phyloP scores from a whole-genome alignment of 2,888 invertebrate genomes.

The Vannuccia rotundouncinata region DNA sequence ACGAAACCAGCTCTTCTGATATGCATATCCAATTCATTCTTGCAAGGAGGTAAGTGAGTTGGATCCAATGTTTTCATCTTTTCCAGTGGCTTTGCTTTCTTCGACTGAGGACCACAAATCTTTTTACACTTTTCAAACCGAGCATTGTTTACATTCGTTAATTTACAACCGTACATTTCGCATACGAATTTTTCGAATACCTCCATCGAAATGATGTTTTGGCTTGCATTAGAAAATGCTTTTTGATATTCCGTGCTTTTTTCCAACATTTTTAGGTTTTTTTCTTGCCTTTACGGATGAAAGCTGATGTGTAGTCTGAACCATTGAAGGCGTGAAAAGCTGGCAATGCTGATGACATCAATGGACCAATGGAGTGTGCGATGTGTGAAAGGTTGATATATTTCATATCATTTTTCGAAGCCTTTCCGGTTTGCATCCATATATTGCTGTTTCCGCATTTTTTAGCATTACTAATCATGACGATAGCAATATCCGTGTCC shows the following conservation, averaged over 20 bases:
- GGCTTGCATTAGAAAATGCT: slow-evolving; percentile 27
- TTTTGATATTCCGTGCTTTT: slow-evolving; percentile 24
- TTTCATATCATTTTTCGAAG: slow-evolving; percentile 29
- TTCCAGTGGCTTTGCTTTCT: slow-evolving; percentile 26
- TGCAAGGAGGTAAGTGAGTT: slow-evolving; percentile 24
- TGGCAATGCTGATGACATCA: slow-evolving; percentile 30
- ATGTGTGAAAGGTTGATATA: slow-evolving; percentile 27
- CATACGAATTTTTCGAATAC: slow-evolving; percentile 26
- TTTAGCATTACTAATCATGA: slow-evolving; percentile 26
- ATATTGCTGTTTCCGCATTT: slow-evolving; percentile 27
- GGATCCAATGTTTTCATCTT: slow-evolving; percentile 23
- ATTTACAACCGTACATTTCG: slow-evolving; percentile 26
- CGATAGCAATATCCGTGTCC: slow-evolving; percentile 24
- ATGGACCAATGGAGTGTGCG: slow-evolving; percentile 2
- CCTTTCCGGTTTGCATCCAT: slow-evolving; percentile 24
- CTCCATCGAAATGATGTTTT: slow-evolving; percentile 26
- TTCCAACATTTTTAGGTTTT: slow-evolving; percentile 9
- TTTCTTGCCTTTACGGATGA: slow-evolving; percentile 29
- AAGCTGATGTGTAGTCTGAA: slow-evolving; percentile 24
- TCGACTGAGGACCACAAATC: slow-evolving; percentile 26
- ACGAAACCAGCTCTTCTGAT: slow-evolving; percentile 26
- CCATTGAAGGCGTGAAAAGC: slow-evolving; percentile 32
- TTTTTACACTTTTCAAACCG: slow-evolving; percentile 23
- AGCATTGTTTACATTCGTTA: slow-evolving; percentile 20
- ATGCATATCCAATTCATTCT: slow-evolving; percentile 26